Conservation (phyloP, 2,888 invertebrate genomes). For the Eupithecia dodoneata region DNA sequence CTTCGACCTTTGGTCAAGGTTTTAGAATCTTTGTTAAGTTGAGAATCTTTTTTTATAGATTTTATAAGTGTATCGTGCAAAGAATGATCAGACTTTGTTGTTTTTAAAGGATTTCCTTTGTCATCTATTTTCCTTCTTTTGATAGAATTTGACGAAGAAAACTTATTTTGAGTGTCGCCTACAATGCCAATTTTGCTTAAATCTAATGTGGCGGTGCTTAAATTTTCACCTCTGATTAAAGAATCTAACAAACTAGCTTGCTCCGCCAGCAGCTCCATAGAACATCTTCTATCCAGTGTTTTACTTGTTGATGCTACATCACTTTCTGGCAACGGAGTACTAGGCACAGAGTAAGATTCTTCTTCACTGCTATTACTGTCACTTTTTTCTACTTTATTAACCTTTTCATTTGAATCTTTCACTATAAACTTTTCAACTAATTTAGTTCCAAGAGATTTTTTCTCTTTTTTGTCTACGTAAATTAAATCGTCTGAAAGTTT, state of each 20-base stretch:
- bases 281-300: conserved; percentile 79
- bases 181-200: conserved; percentile 74
- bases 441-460: conserved; percentile 89
- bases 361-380: conserved; percentile 34
- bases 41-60: conserved; percentile 48
- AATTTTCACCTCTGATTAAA: conserved; percentile 81
- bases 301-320: conserved; percentile 48
- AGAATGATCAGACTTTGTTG: conserved; percentile 78
- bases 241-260: conserved; percentile 82
- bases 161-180: conserved; percentile 47
- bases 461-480: conserved; percentile 80
- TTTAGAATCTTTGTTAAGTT: conserved; percentile 46
- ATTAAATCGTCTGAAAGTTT: conserved; percentile 85
- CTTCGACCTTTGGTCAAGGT: conserved; percentile 61
- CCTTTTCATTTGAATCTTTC: conserved; percentile 80
- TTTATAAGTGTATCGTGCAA: conserved; percentile 65
- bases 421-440: conserved; percentile 90
- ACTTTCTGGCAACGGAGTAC: conserved; percentile 38
- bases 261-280: conserved; percentile 83
- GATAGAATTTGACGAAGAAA: conserved; percentile 42
- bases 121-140: conserved; percentile 53
- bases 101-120: conserved; percentile 62
- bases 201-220: conserved; percentile 75
- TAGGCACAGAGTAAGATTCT: conserved; percentile 41
- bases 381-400: conserved; percentile 44